Evolutionary conservation across 2,113 vertebrate species (phyloP).

Genomic region (Saguinus imperator): DNA sequence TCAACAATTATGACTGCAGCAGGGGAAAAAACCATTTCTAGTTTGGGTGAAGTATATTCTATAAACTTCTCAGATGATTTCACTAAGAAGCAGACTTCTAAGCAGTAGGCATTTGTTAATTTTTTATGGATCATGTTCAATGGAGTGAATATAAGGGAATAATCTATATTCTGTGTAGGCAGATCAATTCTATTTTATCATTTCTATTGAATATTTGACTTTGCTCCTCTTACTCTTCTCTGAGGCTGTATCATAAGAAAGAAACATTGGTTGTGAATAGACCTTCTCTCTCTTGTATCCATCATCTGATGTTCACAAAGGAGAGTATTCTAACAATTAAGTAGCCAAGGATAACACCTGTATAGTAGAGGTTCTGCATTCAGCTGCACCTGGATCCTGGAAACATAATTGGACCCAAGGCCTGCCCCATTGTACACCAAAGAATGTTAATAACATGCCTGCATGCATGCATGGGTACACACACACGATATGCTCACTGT

Average conservation of each 20-base stretch:
- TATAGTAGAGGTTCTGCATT: background rate
- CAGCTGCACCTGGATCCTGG: too few species aligned
- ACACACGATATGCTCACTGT: background rate
- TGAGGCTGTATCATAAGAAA: background rate
- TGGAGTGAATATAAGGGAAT: background rate
- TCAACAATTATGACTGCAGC: background rate
- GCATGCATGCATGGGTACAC: too few species aligned
- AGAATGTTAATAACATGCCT: background rate
- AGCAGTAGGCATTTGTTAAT: background rate
- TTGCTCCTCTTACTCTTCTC: background rate
- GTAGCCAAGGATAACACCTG: background rate
- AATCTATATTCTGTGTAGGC: background rate
- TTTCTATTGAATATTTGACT: background rate
- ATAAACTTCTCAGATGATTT: background rate
- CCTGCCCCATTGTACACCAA: background rate
- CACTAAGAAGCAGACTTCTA: background rate
- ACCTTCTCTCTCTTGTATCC: background rate
- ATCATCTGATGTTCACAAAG: background rate
- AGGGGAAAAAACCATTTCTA: background rate
- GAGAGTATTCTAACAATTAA: background rate
- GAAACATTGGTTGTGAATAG: background rate
- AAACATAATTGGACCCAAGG: background rate
- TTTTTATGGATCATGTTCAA: background rate
- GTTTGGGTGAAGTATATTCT: background rate
- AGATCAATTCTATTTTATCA: background rate